These are phyloP conservation scores for Heliocidaris tuberculata DNA, from an alignment of 35 echinoderm and acorn worm genomes.

Conservation along the genomic window DNA sequence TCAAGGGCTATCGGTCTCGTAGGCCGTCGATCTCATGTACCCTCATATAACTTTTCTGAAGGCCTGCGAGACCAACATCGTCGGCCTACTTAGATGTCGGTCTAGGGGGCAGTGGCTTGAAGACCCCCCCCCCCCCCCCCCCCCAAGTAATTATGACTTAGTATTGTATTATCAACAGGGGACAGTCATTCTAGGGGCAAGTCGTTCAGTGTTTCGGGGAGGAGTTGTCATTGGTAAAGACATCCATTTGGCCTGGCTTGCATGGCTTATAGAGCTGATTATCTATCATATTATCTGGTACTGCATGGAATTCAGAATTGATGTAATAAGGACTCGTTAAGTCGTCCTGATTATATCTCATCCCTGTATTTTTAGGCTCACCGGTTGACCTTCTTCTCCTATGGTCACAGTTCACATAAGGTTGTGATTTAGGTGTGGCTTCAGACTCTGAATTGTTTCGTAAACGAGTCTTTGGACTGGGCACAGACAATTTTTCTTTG, in stretches of 20 bases:
- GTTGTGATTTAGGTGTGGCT: background rate
- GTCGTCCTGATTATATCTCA: background rate
- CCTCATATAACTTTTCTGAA: too few species aligned
- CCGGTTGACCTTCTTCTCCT: background rate
- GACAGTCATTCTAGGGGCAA: background rate
- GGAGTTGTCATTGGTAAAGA: background rate
- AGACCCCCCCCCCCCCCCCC: too few species aligned
- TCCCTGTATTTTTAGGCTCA: background rate
- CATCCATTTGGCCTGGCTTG: background rate
- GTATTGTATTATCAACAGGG: background rate
- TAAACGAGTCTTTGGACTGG: background rate
- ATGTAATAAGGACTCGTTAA: background rate
- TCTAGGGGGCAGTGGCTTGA: too few species aligned
- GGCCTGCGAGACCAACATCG: too few species aligned
- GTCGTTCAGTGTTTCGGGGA: background rate
- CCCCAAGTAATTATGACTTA: too few species aligned
- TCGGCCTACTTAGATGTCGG: too few species aligned
- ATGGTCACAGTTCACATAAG: background rate
- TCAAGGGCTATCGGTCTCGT: too few species aligned
- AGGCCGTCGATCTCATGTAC: too few species aligned
- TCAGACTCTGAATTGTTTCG: background rate
- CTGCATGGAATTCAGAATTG: constrained; percentile 5
- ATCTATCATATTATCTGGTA: constrained; percentile 9
- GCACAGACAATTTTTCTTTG: background rate
- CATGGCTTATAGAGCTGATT: background rate